phyloP scores from a whole-genome alignment of 2,888 invertebrate species.

The Philereme vetulata region DNA sequence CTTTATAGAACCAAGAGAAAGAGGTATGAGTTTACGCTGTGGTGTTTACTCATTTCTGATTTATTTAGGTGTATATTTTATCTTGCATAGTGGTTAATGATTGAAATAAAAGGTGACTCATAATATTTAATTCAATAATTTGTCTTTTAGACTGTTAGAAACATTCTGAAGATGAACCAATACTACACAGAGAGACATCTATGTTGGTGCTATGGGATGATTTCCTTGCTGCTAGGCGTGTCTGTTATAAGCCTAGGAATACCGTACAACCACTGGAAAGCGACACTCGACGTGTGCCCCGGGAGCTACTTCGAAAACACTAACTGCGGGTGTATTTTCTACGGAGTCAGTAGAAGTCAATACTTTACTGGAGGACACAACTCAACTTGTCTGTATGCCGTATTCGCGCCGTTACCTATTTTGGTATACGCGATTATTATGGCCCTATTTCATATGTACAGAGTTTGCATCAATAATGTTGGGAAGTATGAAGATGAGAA shows the following conservation, averaged over 20 bases:
- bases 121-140: constrained; percentile 1
- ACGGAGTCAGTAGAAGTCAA: constrained; percentile 84
- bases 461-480: constrained; percentile 85
- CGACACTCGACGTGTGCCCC: constrained; percentile 86
- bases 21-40: not conserved
- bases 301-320: constrained; percentile 81
- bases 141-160: not conserved
- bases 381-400: constrained; percentile 86
- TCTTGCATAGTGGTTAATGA: not conserved
- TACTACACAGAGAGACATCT: constrained; percentile 69
- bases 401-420: constrained; percentile 86
- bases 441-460: constrained; percentile 87
- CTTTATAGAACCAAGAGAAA: too few species aligned
- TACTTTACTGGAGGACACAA: constrained; percentile 87
- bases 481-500: constrained; percentile 80
- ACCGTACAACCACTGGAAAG: constrained; percentile 87
- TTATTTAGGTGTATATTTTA: not conserved
- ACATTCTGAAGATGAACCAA: constrained; percentile 62
- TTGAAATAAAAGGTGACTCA: not conserved
- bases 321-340: constrained; percentile 88
- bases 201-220: constrained; percentile 64
- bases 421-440: constrained; percentile 86
- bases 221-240: constrained; percentile 58
- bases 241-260: constrained; percentile 82
- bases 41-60: not conserved